Evolutionary conservation across 2,797 vertebrate species (phyloP).

Genomic region (Scleropages formosus): DNA sequence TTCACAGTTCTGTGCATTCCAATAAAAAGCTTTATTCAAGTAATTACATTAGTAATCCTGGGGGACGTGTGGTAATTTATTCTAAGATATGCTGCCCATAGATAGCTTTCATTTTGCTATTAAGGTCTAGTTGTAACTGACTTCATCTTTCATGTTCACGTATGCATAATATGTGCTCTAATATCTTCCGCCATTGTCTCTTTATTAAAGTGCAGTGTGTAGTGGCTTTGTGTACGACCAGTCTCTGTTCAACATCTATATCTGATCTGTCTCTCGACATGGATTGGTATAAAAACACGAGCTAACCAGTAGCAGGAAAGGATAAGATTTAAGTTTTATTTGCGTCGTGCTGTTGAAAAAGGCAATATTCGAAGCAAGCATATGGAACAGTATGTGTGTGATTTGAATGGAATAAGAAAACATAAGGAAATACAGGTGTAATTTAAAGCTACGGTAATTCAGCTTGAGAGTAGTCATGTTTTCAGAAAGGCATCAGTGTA

Average conservation of each 20-base stretch:
- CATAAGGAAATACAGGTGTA: neutral
- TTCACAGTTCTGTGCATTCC: slow-evolving; percentile 67
- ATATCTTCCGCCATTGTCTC: slow-evolving; percentile 1
- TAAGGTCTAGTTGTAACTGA: slow-evolving; percentile 55
- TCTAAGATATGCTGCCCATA: slow-evolving; percentile 34
- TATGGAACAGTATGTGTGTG: no score
- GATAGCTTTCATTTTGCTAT: slow-evolving; percentile 60
- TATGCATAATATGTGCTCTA: neutral
- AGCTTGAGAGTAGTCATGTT: neutral
- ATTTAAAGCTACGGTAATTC: neutral
- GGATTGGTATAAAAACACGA: neutral
- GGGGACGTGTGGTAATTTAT: slow-evolving; percentile 64
- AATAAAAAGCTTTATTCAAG: slow-evolving; percentile 71
- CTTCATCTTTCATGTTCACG: slow-evolving; percentile 1
- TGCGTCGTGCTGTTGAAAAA: no score
- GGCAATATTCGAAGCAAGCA: no score
- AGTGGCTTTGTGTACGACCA: neutral
- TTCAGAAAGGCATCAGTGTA: slow-evolving; percentile 2
- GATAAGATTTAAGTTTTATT: neutral
- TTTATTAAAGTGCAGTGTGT: neutral
- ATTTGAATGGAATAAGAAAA: neutral
- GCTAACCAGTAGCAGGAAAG: neutral
- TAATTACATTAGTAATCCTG: slow-evolving; percentile 76
- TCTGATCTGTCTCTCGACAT: neutral
- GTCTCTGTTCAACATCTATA: neutral